phyloP scores from a whole-genome alignment of 2,888 invertebrate species.

The Cyclophora punctaria region DNA sequence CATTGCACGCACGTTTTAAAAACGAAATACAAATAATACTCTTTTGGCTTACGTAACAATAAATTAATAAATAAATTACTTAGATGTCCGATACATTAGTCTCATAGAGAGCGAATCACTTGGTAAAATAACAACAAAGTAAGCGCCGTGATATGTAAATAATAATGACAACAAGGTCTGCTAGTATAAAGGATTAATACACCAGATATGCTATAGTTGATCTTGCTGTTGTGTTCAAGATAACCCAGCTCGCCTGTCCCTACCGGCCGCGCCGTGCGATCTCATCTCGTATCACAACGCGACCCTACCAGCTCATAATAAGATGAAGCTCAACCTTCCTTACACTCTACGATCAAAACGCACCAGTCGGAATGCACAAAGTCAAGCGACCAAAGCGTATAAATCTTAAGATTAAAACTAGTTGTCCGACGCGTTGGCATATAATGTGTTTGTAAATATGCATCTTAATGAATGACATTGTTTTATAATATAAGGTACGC shows the following conservation, averaged over 20 bases:
- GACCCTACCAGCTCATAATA: too few species aligned
- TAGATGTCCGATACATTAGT: slow-evolving; percentile 11
- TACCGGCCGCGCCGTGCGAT: too few species aligned
- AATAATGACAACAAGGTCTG: slow-evolving; percentile 16
- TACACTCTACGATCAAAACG: slow-evolving; percentile 28
- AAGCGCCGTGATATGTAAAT: slow-evolving; percentile 7
- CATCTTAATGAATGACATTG: too few species aligned
- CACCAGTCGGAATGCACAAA: slow-evolving; percentile 71
- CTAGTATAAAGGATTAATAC: not conserved
- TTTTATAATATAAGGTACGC: too few species aligned
- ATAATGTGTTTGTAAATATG: not conserved
- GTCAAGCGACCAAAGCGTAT: slow-evolving; percentile 67
- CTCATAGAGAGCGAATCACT: not conserved
- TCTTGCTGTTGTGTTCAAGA: slow-evolving; percentile 62
- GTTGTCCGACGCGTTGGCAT: slow-evolving; percentile 39
- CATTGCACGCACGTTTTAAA: not conserved
- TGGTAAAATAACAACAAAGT: too few species aligned
- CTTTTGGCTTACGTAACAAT: slow-evolving; percentile 23
- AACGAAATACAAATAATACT: slow-evolving; percentile 19
- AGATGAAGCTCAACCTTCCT: not conserved
- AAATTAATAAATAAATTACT: slow-evolving; percentile 12
- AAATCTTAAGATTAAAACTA: slow-evolving; percentile 64
- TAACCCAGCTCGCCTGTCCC: slow-evolving; percentile 45
- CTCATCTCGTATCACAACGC: too few species aligned
- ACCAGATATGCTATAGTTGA: slow-evolving; percentile 43